Evolutionary conservation across 2,888 invertebrate genomes (phyloP).

Genomic region (Diogma glabrata): DNA sequence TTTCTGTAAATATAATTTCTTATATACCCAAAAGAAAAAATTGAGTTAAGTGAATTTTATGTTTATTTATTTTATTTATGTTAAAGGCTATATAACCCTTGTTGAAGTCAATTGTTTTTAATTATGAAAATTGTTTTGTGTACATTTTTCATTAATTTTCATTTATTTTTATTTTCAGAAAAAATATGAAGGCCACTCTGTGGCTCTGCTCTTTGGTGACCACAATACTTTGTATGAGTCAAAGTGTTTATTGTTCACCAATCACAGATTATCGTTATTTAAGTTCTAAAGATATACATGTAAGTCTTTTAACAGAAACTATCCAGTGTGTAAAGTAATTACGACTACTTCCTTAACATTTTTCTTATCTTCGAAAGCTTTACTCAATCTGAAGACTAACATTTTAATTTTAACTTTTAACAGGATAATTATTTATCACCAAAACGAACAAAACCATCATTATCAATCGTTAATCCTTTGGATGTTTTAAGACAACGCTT

Average conservation of each 20-base stretch:
- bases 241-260: constrained; percentile 33
- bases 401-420: background rate
- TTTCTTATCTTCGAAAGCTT: too few relatives aligned
- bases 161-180: constrained; percentile 20
- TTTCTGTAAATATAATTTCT: too few relatives aligned
- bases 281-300: constrained; percentile 31
- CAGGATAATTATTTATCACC: constrained; percentile 38
- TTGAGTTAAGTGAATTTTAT: too few relatives aligned
- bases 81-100: too few relatives aligned
- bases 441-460: constrained; percentile 55
- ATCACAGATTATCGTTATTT: constrained; percentile 30
- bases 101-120: too few relatives aligned
- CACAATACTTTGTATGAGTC: constrained; percentile 31
- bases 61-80: too few relatives aligned
- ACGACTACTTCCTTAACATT: too few relatives aligned
- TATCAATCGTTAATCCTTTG: constrained; percentile 79
- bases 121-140: too few relatives aligned
- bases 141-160: constrained; percentile 1
- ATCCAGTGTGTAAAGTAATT: background rate
- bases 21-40: too few relatives aligned
- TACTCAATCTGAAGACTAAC: too few relatives aligned
- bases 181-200: constrained; percentile 36
- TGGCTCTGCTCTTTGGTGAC: constrained; percentile 35
- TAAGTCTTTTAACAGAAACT: constrained; percentile 21
- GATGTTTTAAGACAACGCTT: constrained; percentile 75